These are phyloP conservation scores for Hippocampus abdominalis DNA, from an alignment of 2,113 vertebrate genomes.

Conservation along the genomic window DNA sequence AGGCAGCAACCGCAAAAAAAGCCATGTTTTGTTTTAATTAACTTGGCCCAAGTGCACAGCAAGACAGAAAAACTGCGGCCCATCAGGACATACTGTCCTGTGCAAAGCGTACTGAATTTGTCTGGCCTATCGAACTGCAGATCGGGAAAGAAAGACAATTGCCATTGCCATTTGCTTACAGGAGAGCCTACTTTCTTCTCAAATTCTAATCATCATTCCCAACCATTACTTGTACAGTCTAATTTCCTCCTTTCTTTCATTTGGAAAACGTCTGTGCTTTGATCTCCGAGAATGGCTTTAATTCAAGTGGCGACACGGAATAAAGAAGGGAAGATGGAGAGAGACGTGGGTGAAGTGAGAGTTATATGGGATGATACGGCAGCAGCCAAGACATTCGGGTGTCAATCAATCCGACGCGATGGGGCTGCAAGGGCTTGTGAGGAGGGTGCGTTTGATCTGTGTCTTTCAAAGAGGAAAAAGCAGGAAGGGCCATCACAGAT, in stretches of 20 bases:
- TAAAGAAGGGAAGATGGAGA: constrained; percentile 55
- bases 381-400: constrained; percentile 62
- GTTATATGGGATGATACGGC: constrained; percentile 54
- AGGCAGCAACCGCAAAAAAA: not conserved
- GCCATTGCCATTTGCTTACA: constrained; percentile 62
- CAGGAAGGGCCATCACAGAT: constrained; percentile 77
- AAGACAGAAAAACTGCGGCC: constrained; percentile 56
- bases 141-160: constrained; percentile 59
- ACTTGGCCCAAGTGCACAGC: not conserved
- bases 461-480: constrained; percentile 72
- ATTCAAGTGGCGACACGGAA: constrained; percentile 69
- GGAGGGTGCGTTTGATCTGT: constrained; percentile 77
- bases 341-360: constrained; percentile 23
- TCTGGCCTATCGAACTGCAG: constrained; percentile 38
- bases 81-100: too few relatives aligned
- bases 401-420: constrained; percentile 80
- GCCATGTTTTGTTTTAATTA: not conserved
- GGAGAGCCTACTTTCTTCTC: constrained; percentile 44
- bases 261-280: constrained; percentile 72
- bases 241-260: constrained; percentile 64
- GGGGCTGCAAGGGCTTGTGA: constrained; percentile 55
- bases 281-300: constrained; percentile 79
- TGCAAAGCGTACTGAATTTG: constrained; percentile 19
- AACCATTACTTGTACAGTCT: constrained; percentile 62
- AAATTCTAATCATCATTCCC: constrained; percentile 67